These are phyloP conservation scores for Tenthredo distinguenda DNA, from an alignment of 2,888 invertebrate genomes.

Conservation along the genomic window DNA sequence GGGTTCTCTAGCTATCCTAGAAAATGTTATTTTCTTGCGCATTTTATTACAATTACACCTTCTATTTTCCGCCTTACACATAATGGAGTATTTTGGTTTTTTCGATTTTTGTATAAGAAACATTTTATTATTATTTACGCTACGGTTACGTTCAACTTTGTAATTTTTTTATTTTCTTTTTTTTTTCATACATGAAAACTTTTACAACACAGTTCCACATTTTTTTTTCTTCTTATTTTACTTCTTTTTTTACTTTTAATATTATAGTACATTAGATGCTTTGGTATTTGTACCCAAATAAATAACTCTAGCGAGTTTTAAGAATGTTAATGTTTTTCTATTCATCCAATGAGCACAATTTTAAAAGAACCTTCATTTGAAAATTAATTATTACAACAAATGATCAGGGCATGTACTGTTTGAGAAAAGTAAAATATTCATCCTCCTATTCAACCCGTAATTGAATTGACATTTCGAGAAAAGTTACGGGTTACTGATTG, in stretches of 20 bases:
- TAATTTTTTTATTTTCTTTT: conserved; percentile 27
- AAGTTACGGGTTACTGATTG: background rate
- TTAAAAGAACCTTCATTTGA: background rate
- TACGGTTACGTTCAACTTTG: conserved; percentile 47
- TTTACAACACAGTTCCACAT: conserved; percentile 10
- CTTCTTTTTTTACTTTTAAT: background rate
- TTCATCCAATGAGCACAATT: background rate
- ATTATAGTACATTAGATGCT: conserved; percentile 17
- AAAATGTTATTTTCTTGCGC: conserved; percentile 59
- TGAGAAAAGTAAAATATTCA: background rate
- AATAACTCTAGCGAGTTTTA: background rate
- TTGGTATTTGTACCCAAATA: conserved; percentile 24
- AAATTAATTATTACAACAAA: background rate
- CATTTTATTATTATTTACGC: conserved; percentile 41
- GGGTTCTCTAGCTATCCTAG: conserved; percentile 34
- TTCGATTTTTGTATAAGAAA: conserved; percentile 55
- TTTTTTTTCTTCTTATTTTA: background rate
- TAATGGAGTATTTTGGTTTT: conserved; percentile 68
- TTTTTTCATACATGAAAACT: conserved; percentile 11
- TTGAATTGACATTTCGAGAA: background rate
- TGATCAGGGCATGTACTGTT: background rate
- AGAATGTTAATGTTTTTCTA: background rate
- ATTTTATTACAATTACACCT: conserved; percentile 56
- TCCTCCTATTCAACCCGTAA: background rate
- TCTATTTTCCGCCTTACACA: conserved; percentile 58